Evolutionary conservation across 2,113 vertebrate genomes (phyloP).

Genomic region (Engraulis encrasicolus): DNA sequence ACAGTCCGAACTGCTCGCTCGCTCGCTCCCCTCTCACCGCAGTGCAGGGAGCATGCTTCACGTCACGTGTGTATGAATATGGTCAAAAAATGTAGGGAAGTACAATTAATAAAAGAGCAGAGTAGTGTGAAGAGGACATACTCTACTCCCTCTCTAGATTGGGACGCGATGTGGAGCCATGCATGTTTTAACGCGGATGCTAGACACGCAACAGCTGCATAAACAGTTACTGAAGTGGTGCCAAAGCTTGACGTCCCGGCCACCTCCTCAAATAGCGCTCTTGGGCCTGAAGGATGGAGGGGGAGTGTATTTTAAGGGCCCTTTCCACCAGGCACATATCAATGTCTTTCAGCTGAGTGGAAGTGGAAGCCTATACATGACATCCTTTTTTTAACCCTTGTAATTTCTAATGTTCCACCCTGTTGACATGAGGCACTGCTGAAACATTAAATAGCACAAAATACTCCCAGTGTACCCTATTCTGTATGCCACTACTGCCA

Average conservation of each 20-base stretch:
- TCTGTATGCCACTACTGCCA: no score
- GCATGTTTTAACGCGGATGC: slow-evolving; percentile 44
- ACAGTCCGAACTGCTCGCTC: no score
- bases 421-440: background rate
- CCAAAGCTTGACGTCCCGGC: slow-evolving; percentile 44
- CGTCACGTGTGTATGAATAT: background rate
- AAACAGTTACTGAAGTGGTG: slow-evolving; percentile 56
- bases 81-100: slow-evolving; percentile 12
- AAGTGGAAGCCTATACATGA: slow-evolving; percentile 28
- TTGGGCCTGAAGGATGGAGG: background rate
- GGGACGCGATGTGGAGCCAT: background rate
- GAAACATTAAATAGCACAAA: background rate
- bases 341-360: background rate
- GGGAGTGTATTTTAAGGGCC: slow-evolving; percentile 36
- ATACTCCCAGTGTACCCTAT: no score
- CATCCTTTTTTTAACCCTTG: slow-evolving; percentile 37
- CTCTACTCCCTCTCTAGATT: background rate
- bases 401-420: background rate
- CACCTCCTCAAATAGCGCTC: slow-evolving; percentile 54
- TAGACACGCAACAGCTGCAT: slow-evolving; percentile 62
- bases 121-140: slow-evolving; percentile 11
- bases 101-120: slow-evolving; percentile 5
- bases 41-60: background rate
- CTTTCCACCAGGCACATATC: background rate
- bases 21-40: background rate